Conservation (phyloP, 2,797 vertebrate genomes). For the Peromyscus attwateri region DNA sequence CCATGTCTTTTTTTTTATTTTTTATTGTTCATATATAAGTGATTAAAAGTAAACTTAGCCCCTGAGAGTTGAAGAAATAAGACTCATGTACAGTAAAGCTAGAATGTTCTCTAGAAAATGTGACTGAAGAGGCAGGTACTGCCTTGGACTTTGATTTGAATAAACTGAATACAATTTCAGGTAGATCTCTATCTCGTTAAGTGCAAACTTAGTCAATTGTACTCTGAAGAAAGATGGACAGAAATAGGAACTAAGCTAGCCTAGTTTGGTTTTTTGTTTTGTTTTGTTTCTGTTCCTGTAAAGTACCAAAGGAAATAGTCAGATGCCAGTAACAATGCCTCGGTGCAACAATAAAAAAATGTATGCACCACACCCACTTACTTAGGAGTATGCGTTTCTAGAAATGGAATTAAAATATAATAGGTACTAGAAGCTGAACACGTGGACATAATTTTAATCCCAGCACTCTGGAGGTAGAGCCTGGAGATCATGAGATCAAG, state of each 20-base stretch:
- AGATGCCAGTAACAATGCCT: background rate
- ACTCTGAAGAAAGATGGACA: conserved; percentile 42
- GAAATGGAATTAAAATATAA: conserved; percentile 47
- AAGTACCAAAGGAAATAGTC: conserved; percentile 11
- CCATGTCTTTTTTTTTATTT: background rate
- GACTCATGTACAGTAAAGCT: background rate
- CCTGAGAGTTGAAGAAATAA: conserved; percentile 33
- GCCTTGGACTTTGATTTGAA: conserved; percentile 22
- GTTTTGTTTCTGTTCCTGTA: background rate
- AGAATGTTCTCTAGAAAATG: conserved; percentile 41
- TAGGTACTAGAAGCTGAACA: background rate
- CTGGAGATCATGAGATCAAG: background rate
- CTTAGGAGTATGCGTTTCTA: background rate
- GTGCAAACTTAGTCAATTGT: conserved; percentile 10
- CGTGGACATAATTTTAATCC: background rate
- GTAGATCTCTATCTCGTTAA: conserved; percentile 43
- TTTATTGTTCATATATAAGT: background rate
- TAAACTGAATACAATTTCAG: conserved; percentile 52
- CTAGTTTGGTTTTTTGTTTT: background rate
- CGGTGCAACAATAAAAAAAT: background rate
- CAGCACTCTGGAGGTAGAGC: background rate
- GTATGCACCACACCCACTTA: background rate
- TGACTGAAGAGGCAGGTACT: conserved; percentile 38
- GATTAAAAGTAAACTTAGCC: conserved; percentile 28
- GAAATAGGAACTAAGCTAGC: conserved; percentile 3